Percentiles rank a stretch among this genome's conserved stretches.
Evolutionary conservation across 2,797 vertebrate genomes (phyloP).

Genomic region (Okamejei kenojei): DNA sequence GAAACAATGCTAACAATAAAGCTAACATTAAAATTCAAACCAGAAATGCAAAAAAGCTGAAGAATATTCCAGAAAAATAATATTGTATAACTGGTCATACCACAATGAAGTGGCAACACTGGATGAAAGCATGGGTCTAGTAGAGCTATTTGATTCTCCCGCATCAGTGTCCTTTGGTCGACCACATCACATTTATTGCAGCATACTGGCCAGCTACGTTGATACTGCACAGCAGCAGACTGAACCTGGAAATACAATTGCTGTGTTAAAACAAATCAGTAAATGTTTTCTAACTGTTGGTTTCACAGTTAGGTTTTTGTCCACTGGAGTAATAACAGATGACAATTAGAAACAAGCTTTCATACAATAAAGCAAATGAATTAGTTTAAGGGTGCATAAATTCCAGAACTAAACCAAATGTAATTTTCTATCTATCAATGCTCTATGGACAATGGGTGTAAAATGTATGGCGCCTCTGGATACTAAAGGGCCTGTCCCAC

Average conservation of each 20-base stretch:
- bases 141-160: slow-evolving; percentile 52
- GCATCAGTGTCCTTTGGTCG: slow-evolving; percentile 44
- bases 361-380: neutral
- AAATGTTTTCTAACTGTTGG: too few relatives aligned
- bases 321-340: neutral
- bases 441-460: neutral
- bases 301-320: neutral
- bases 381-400: neutral
- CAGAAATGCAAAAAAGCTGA: neutral
- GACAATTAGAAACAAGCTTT: neutral
- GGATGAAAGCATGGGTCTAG: slow-evolving; percentile 59
- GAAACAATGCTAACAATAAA: neutral
- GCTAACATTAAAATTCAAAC: neutral
- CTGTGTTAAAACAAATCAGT: neutral
- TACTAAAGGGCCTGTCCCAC: too few relatives aligned
- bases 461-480: neutral
- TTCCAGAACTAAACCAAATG: neutral
- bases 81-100: slow-evolving; percentile 52
- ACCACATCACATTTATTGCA: neutral
- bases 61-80: neutral
- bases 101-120: slow-evolving; percentile 61
- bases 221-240: slow-evolving; percentile 51
- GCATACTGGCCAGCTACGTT: slow-evolving; percentile 28
- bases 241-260: slow-evolving; percentile 53
- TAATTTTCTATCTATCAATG: neutral